Evolutionary conservation across 2,797 vertebrate species (phyloP), one percentile per base, ranked within the genome.

Genomic region (Delichon dasypus): DNA sequence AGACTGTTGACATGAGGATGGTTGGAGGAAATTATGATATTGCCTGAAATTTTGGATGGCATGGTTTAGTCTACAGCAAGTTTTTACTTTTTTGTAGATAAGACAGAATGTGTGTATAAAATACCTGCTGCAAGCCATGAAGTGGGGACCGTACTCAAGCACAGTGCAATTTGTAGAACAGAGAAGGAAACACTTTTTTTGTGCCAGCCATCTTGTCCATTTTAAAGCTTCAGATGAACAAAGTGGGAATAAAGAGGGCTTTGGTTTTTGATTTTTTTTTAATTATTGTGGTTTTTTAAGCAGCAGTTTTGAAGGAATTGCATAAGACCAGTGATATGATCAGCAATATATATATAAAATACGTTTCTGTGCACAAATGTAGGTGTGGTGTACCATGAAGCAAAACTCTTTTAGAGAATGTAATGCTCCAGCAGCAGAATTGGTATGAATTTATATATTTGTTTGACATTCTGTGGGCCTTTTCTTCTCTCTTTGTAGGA

Each of bases 401-500:
- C 45, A 74, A 40, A 90, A 71, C 23, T 48, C 8, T 9, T 90
- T 16, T n/a, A 53, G 47, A 57, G 80, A 76, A 42, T n/a, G 9
- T 3, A 10, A 2, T 12, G 11, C 62, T 75, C 13, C 30, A 61
- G 72, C 42, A 72, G 29, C 30, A 74, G 75, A 16, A 20, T 40
- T 62, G n/a, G 16, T 90, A 19, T 51, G 50, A 68, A 54, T 84
- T 57, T 32, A 21, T 54, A 13, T 19, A 10, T 83, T 58, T 81
- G 20, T 11, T 83, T 61, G 36, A 48, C 3, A 1, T 55, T 78
- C 18, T 75, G 7, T 62, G 64, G 15, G 14, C 1, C 3, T 48
- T 50, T 57, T 51, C 48, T 53, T 88, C 60, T 77, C 7, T 93
- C 44, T 55, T 50, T 8, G 32, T 90, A 99, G 99, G 99, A 99